Evolutionary conservation across 2,888 invertebrate genomes (phyloP), one percentile per base, ranked within the genome.

Genomic region (Dryadula phaetusa): DNA sequence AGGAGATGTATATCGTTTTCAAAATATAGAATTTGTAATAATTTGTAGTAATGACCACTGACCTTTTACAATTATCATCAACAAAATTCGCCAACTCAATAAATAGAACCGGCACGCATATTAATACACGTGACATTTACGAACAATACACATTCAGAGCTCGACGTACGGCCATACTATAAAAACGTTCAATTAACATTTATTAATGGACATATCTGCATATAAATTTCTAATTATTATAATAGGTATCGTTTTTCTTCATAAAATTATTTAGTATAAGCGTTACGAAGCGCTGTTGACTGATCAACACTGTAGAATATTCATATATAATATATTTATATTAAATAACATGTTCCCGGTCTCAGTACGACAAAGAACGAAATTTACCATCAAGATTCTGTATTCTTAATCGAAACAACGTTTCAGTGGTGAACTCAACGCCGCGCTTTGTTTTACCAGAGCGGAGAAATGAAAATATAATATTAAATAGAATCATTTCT

Each of bases 61-160:
- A 40, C 58, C 56, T 64, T 28, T 52, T 47, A 28, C 16, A 22
- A 22, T 12, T 22, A 56, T 46, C 7, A 49, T 40, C 47, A 56
- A 54, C 53, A 34, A 46, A 60, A 58, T 61, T 16, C 25, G 4
- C n/a, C 47, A 61, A 47, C 42, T 42, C 56, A 60, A 54, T 49
- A 46, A 44, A 60, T 22, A 47, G 47, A 67, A 61, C 66, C 60
- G 54, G 63, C 42, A 40, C 54, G 52, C 56, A 53, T 69, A 69
- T 66, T 66, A 63, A 69, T 69, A 69, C 66, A 25, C 34, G 60
- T 66, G 66, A 66, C 69, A 69, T 69, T 69, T 69, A 42, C 28
- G 40, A 54, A 66, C 63, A 47, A 40, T 60, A 61, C 42, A 28
- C 47, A 66, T 63, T 58, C 34, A n/a, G 52, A 32, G 34, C 58